Base-by-base conservation (phyloP, 2,113 vertebrate genomes). In the Clarias gariepinus region DNA sequence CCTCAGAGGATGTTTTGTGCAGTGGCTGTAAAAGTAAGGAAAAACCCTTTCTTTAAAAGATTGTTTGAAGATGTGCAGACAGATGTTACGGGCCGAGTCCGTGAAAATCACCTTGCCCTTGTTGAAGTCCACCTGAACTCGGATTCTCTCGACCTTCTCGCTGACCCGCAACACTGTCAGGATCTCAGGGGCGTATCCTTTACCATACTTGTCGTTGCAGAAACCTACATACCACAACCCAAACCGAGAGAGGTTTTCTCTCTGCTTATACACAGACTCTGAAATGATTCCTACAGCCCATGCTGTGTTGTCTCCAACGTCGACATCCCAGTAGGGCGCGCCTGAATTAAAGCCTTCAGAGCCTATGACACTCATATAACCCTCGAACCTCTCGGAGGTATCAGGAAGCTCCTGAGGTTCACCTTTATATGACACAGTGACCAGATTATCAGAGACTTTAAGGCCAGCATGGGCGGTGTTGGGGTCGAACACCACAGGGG, bases 201-300 rank as follows among this genome's bases (percentile, higher is more conserved):
- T 90, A 2, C 82, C 85, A 9, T 89, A 90, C 66, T 84, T 88
- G 52, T 66, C 88, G 21, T 86, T 89, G 10, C n/a, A 73, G 41
- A 88, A 89, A 1, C 89, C 86, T 33, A 91, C 81, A 47, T 89
- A 88, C 90, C 87, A 91, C 57, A 90, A 30, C 8, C 90, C 87
- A 0, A 57, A 85, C 57, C 64, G 79, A 21, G 76, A 73, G 15
- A 57, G 71, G 6, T 66, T 87, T 12, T 83, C 33, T 36, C 81
- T 78, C 47, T 78, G 76, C 82, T 36, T 61, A 52, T 83, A 85
- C 3, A 85, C 64, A 7, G 90, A 90, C 73, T 90, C 78, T 7
- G 79, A 63, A 81, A 89, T 88, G n/a, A 91, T 71, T 33, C 90
- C 90, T 57, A 90, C 86, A 0, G 89, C 90, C 90, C 90, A 91